phyloP scores from a whole-genome alignment of 2,113 vertebrate genomes.

The Rhodinocichla rosea region DNA sequence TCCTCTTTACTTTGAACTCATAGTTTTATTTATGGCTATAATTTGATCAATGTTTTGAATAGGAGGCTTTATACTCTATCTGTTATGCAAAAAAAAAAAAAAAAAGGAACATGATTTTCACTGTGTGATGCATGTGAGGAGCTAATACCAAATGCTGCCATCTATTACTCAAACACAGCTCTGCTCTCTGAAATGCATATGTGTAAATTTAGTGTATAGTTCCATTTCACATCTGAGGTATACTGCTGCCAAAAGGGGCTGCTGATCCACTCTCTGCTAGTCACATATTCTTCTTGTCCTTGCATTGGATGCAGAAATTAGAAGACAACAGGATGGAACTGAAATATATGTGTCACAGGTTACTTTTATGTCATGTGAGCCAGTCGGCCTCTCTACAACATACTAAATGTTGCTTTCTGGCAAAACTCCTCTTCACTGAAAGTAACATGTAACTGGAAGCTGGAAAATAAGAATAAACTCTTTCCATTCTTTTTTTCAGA shows the following conservation, averaged over 20 bases:
- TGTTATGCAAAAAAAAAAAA: not conserved
- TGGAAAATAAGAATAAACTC: not conserved
- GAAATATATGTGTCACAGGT: not conserved
- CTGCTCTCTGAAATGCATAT: not conserved
- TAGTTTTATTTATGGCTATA: slow-evolving; percentile 23
- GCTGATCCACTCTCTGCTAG: not conserved
- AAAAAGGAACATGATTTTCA: not conserved
- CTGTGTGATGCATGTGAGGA: not conserved
- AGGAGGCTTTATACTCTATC: not conserved
- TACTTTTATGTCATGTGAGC: not conserved
- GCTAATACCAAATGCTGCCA: not conserved
- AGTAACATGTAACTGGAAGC: not conserved
- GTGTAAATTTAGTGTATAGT: not conserved
- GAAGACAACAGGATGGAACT: not conserved
- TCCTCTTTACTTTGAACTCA: slow-evolving; percentile 12
- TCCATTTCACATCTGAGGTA: not conserved
- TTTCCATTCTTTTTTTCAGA: not conserved
- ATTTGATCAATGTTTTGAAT: slow-evolving; percentile 30
- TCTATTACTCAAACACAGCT: not conserved
- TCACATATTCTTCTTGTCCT: not conserved
- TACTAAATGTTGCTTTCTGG: not conserved
- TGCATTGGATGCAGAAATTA: not conserved
- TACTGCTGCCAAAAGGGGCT: not conserved
- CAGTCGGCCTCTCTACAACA: not conserved
- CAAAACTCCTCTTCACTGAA: not conserved